Evolutionary conservation across 2,797 vertebrate species (phyloP).

Genomic region (Octomys mimax): DNA sequence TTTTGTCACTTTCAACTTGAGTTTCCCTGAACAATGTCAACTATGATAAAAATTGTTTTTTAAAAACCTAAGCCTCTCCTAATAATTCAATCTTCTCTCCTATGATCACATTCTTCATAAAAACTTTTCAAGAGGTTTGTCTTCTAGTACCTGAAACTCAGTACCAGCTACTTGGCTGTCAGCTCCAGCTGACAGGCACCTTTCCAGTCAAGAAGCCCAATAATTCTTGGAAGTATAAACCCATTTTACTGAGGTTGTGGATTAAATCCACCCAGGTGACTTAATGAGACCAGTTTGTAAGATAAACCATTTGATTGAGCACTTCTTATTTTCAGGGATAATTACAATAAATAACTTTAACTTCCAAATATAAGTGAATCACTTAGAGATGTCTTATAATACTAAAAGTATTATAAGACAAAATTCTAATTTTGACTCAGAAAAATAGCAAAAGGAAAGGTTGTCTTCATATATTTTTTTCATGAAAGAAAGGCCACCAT

Average conservation of each 20-base stretch:
- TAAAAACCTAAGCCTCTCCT: conserved; percentile 13
- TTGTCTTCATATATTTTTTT: conserved; percentile 54
- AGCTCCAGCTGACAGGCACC: background rate
- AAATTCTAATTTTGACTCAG: conserved; percentile 42
- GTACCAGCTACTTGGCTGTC: background rate
- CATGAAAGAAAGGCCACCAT: conserved; percentile 16
- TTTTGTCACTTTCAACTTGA: conserved; percentile 41
- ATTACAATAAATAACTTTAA: conserved; percentile 26
- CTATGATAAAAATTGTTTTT: background rate
- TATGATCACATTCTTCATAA: conserved; percentile 5
- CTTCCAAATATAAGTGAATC: conserved; percentile 41
- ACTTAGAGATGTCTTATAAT: conserved; percentile 18
- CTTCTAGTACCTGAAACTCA: background rate
- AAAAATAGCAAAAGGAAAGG: conserved; percentile 16
- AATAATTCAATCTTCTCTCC: conserved; percentile 16
- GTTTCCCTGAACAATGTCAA: background rate
- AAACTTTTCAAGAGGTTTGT: background rate
- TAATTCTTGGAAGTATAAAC: background rate
- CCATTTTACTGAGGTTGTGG: background rate
- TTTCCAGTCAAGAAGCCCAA: background rate
- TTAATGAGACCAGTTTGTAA: conserved; percentile 31
- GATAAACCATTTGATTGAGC: conserved; percentile 32
- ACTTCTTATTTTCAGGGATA: conserved; percentile 38
- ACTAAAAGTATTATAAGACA: too few relatives aligned
- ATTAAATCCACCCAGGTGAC: background rate